These are phyloP conservation scores for Eulemur macaco DNA, from an alignment of 2,113 vertebrate species.

Conservation along the genomic window DNA sequence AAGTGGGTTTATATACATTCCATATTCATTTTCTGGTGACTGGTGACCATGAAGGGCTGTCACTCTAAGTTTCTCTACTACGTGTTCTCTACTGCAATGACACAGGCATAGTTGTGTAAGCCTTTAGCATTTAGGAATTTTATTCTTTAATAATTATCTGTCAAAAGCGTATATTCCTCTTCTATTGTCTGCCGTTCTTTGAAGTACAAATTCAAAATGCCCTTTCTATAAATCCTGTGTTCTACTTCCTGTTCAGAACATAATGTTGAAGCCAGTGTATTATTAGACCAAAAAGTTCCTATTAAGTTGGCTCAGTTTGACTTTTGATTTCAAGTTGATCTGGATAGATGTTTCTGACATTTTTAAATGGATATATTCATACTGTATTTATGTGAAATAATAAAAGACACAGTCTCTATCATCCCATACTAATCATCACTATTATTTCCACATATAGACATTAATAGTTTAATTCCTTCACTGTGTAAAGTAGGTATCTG, in stretches of 20 bases:
- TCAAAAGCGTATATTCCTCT: background rate
- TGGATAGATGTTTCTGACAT: background rate
- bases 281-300: background rate
- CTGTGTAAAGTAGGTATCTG: background rate
- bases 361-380: background rate
- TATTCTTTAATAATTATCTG: conserved; percentile 8
- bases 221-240: background rate
- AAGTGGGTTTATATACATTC: background rate
- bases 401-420: background rate
- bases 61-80: background rate
- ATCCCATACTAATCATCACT: background rate
- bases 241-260: background rate
- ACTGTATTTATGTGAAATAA: background rate
- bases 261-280: background rate
- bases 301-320: background rate
- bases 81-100: background rate
- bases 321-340: conserved; percentile 3
- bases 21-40: conserved; percentile 35
- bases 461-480: conserved; percentile 5
- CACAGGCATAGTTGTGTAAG: background rate
- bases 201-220: conserved; percentile 6
- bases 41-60: background rate
- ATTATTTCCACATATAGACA: background rate
- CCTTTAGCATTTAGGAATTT: background rate
- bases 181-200: background rate